Evolutionary conservation across 2,888 invertebrate genomes (phyloP).

Genomic region (Tetranychus truncatus): DNA sequence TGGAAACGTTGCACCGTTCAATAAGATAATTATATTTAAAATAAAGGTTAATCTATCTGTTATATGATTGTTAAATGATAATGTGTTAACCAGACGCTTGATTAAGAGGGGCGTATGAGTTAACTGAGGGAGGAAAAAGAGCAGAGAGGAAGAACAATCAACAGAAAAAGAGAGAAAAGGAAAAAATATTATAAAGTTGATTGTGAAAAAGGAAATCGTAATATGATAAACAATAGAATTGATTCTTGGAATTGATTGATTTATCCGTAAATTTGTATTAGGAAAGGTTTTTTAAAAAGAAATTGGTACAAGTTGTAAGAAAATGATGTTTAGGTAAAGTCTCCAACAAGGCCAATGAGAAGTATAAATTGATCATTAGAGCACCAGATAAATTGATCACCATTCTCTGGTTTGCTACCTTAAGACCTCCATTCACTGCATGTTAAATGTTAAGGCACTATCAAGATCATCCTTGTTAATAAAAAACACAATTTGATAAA

Average conservation of each 20-base stretch:
- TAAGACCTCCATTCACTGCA: too few relatives aligned
- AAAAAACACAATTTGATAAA: not conserved
- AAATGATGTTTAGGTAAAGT: not conserved
- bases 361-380: not conserved
- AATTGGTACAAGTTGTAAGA: not conserved
- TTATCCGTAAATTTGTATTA: too few relatives aligned
- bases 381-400: not conserved
- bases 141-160: not conserved
- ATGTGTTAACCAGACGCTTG: not conserved
- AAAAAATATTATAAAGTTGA: not conserved
- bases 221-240: not conserved
- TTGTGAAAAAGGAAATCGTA: not conserved
- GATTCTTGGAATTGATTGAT: not conserved
- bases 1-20: too few relatives aligned
- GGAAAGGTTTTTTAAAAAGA: not conserved
- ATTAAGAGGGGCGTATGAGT: not conserved
- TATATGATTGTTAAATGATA: not conserved
- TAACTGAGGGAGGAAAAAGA: not conserved
- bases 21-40: too few relatives aligned
- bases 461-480: not conserved
- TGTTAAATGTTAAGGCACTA: not conserved
- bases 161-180: slow-evolving; percentile 6
- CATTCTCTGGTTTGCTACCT: not conserved
- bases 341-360: not conserved
- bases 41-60: too few relatives aligned